Base-by-base conservation (phyloP, 2,113 vertebrate species). In the Psettodes erumei region DNA sequence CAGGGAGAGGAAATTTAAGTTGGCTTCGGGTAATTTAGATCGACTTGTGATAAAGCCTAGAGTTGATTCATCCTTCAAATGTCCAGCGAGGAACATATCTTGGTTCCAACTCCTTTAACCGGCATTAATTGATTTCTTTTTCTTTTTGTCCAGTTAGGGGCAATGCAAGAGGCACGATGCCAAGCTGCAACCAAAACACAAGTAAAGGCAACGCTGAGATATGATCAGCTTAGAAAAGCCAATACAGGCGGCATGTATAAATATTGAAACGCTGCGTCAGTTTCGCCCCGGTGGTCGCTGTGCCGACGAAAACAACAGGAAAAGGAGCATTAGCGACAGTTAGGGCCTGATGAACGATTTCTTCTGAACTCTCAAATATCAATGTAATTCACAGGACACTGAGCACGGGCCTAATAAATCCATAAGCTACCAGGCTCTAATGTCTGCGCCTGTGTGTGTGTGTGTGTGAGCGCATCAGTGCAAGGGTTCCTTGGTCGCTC, bases 401-500 rank as follows among this genome's bases (percentile, higher is more conserved):
- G 8, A 5, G 18, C 19, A 19, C 19, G 12, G 6, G 32, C 28
- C 18, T 73, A n/a, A 61, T 33, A 25, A 74, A 64, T 71, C 30
- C 21, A 35, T 43, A 53, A 65, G 42, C n/a, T 8, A 8, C 25
- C 12, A n/a, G 23, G 6, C 13, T 71, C 9, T 51, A n/a, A n/a
- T 53, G 28, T n/a, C 32, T 43, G 16, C 58, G 18, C 48, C 2
- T 64, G 6, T 66, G 16, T 62, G 19, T 54, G 48, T 68, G 48
- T 33, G n/a, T 70, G n/a, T 45, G 7, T 38, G 32, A 59, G 45
- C 38, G 30, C 8, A n/a, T 77, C 21, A 15, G 47, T 42, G 56
- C 28, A 53, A 55, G 66, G 64, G 35, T 48, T 30, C 47, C 5
- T 73, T 80, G 72, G 72, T 74, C 42, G 51, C 33, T 83, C 77